Evolutionary conservation across 1,140 invertebrate species (phyloP), one percentile per base, ranked within the genome.

Genomic region (Drosophila ficusphila): DNA sequence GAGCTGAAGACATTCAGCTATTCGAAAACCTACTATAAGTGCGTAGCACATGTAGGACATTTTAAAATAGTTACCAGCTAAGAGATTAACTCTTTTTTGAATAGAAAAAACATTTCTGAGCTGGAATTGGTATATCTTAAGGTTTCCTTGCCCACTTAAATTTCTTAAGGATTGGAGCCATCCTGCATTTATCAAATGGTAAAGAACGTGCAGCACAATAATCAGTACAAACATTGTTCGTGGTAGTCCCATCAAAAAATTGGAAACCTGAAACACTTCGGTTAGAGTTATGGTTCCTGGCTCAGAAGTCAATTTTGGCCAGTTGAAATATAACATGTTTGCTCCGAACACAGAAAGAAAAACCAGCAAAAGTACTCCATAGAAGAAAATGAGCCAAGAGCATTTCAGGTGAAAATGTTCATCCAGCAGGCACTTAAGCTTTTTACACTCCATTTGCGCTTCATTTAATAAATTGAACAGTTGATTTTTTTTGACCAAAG

Each of bases 31-130:
- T 9, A 78, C 9, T 1, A 71, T 9, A 2, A 12, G 14, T 1
- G 36, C 3, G 11, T 48, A 41, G n/a, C 46, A 56, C 6, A 39
- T 36, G 18, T 64, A 83, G 0, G 62, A 44, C 2, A 42, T 11
- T 16, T 38, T 21, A 16, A 83, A 83, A 19, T 78, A 83, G 16
- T 19, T 33, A 5, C 57, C 74, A 27, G 69, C 69, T 27, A 46
- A 19, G 6, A 65, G 31, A 19, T 83, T 68, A 3, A 54, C 7
- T 3, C 14, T 25, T 5, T 39, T 64, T 8, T 83, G 39, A 8
- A 29, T 2, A 0, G 58, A 60, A 1, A 47, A 36, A 5, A 74
- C 8, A 0, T 42, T 12, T 1, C 3, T 12, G 0, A 83, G 11
- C 1, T 78, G 16, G 1, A 56, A 39, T 5, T 68, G 36, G 29